Evolutionary conservation across 2,888 invertebrate species (phyloP).

Genomic region (Ligdia adustata): DNA sequence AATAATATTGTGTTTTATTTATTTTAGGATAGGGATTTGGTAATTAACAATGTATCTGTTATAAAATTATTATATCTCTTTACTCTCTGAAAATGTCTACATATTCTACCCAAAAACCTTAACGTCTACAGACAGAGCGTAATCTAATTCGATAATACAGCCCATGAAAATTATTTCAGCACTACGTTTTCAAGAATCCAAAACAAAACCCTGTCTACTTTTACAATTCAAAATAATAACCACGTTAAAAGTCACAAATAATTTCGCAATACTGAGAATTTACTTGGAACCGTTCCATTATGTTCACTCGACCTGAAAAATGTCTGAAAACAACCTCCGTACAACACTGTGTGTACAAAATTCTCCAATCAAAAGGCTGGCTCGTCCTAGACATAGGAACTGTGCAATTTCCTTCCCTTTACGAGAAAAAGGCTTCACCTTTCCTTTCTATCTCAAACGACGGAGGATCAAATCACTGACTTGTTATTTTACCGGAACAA

Average conservation of each 20-base stretch:
- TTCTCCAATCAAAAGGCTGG: slow-evolving; percentile 31
- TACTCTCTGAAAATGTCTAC: no score
- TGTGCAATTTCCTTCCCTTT: slow-evolving; percentile 38
- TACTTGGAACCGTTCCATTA: slow-evolving; percentile 25
- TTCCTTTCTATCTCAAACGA: slow-evolving; percentile 27
- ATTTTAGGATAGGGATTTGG: no score
- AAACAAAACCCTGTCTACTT: slow-evolving; percentile 9
- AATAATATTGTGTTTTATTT: no score
- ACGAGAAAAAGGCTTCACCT: slow-evolving; percentile 32
- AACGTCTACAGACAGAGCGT: neutral
- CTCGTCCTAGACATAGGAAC: slow-evolving; percentile 35
- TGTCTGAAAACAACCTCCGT: slow-evolving; percentile 14
- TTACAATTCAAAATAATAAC: slow-evolving; percentile 15
- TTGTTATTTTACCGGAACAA: slow-evolving; percentile 24
- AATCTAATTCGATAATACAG: neutral
- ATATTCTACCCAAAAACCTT: no score
- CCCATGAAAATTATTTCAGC: neutral
- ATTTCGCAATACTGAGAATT: slow-evolving; percentile 12
- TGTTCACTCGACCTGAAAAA: slow-evolving; percentile 23
- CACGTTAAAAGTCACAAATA: slow-evolving; percentile 23
- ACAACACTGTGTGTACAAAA: slow-evolving; percentile 5
- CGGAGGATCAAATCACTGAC: slow-evolving; percentile 25
- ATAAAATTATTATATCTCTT: no score
- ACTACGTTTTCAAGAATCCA: slow-evolving; percentile 2
- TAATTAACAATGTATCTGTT: no score